A percentile compares a stretch with the other conserved stretches of the same genome.
Evolutionary conservation across 1,140 invertebrate genomes (phyloP).

Genomic region (Drosophila pruinosa): DNA sequence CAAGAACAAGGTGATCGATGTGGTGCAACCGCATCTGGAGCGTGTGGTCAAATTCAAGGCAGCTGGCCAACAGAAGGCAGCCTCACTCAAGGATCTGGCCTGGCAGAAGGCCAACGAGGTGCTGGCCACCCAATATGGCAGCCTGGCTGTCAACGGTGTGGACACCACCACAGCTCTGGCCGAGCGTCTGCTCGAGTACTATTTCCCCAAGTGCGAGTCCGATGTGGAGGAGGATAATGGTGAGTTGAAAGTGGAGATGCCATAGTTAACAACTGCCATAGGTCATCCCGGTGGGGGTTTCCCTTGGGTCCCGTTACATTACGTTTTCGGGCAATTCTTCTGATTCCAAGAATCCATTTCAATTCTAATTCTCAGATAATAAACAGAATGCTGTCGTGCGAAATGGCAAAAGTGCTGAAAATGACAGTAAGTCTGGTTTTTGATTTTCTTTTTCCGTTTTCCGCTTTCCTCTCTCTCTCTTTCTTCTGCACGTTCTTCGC

Average conservation of each 20-base stretch:
- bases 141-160: slow-evolving; percentile 85
- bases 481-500: neutral
- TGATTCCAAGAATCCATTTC: neutral
- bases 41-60: slow-evolving; percentile 85
- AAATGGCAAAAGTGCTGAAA: slow-evolving; percentile 79
- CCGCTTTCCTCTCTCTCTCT: neutral
- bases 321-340: neutral
- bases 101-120: slow-evolving; percentile 89
- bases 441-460: slow-evolving; percentile 10
- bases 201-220: slow-evolving; percentile 85
- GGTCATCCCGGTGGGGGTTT: neutral
- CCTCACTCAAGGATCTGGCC: slow-evolving; percentile 86
- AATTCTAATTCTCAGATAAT: slow-evolving; percentile 81
- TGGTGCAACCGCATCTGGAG: slow-evolving; percentile 86
- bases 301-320: neutral
- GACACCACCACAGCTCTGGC: slow-evolving; percentile 86
- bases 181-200: slow-evolving; percentile 87
- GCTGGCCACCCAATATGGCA: slow-evolving; percentile 87
- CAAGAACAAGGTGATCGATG: slow-evolving; percentile 86
- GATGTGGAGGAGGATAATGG: slow-evolving; percentile 84
- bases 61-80: slow-evolving; percentile 85
- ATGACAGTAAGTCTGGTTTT: slow-evolving; percentile 75
- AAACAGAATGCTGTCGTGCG: slow-evolving; percentile 79
- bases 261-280: neutral
- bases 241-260: slow-evolving; percentile 65